phyloP scores from a whole-genome alignment of 2,888 invertebrate genomes.

The Notodonta dromedarius region DNA sequence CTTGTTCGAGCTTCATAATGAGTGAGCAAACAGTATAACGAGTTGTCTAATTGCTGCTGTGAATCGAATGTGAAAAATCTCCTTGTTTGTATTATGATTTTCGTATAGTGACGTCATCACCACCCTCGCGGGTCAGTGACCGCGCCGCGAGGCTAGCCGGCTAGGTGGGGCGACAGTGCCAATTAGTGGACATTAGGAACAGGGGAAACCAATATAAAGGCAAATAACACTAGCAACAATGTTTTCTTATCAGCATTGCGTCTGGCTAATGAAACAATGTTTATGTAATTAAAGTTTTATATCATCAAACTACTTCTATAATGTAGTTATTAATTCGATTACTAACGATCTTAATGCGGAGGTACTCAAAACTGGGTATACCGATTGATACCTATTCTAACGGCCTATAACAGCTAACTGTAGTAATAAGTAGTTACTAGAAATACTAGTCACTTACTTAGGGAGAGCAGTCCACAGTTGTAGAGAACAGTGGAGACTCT shows the following conservation, averaged over 20 bases:
- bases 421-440: too few species aligned
- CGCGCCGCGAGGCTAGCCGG: conserved; percentile 16
- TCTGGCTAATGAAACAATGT: not conserved
- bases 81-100: conserved; percentile 54
- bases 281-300: not conserved
- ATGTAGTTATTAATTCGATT: too few species aligned
- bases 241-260: conserved; percentile 2
- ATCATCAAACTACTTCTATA: too few species aligned
- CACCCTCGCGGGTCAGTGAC: conserved; percentile 54
- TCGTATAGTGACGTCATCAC: conserved; percentile 53
- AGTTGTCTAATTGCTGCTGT: conserved; percentile 63
- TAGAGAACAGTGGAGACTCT: too few species aligned
- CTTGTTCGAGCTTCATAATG: conserved; percentile 46
- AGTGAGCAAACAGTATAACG: conserved; percentile 57
- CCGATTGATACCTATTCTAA: too few species aligned
- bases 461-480: too few species aligned
- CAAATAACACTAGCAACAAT: conserved; percentile 25
- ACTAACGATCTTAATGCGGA: too few species aligned
- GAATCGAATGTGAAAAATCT: conserved; percentile 65
- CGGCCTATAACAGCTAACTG: too few species aligned
- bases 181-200: conserved; percentile 37
- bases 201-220: conserved; percentile 38
- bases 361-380: too few species aligned
- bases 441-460: too few species aligned
- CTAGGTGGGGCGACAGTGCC: conserved; percentile 31